Evolutionary conservation across 2,113 vertebrate genomes (phyloP).

Genomic region (Gobio gobio): DNA sequence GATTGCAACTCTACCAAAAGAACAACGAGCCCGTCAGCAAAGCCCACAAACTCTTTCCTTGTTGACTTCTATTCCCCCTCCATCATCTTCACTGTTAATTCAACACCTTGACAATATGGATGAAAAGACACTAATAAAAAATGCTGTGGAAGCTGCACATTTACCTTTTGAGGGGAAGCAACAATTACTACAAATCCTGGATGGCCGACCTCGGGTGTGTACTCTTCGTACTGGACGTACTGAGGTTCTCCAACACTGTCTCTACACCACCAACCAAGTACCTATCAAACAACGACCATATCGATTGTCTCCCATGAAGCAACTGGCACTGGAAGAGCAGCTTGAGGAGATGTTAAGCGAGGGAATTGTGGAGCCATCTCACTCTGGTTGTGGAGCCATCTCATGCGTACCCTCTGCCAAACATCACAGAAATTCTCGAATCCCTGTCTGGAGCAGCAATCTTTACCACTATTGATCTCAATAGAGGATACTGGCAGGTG

Average conservation of each 20-base stretch:
- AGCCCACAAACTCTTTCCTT: background rate
- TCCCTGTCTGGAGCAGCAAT: too few species aligned
- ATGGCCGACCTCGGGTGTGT: background rate
- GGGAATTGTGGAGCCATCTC: too few species aligned
- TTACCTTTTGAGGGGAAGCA: background rate
- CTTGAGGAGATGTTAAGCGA: too few species aligned
- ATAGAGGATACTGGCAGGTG: too few species aligned
- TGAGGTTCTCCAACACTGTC: background rate
- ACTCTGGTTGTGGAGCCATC: too few species aligned
- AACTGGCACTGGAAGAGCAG: too few species aligned
- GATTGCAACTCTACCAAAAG: too few species aligned
- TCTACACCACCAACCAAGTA: background rate
- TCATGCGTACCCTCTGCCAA: background rate
- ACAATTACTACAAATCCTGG: background rate
- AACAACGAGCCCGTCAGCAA: too few species aligned
- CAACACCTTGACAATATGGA: background rate
- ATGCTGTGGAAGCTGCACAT: background rate
- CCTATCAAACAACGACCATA: background rate
- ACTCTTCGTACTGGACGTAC: background rate
- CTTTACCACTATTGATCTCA: too few species aligned
- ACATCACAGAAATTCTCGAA: too few species aligned
- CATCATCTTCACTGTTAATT: too few species aligned
- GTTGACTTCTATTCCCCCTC: background rate
- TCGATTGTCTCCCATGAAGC: too few species aligned
- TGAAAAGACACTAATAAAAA: background rate